phyloP scores from a whole-genome alignment of 2,113 vertebrate species.

The Varanus komodoensis region DNA sequence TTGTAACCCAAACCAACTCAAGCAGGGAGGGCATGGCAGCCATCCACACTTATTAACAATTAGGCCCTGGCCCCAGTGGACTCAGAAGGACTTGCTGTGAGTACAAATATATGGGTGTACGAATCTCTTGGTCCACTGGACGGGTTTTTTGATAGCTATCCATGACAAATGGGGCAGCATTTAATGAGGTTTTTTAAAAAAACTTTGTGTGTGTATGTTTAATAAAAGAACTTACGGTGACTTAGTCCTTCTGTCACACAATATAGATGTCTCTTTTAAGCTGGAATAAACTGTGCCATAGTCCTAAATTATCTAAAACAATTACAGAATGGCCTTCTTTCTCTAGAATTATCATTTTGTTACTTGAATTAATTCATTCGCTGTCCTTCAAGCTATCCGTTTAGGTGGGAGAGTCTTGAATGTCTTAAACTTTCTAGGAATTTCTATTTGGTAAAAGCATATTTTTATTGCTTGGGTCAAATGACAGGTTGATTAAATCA shows the following conservation, averaged over 20 bases:
- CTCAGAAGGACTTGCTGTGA: too few species aligned
- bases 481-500: conserved; percentile 64
- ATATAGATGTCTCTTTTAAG: not conserved
- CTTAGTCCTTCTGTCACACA: not conserved
- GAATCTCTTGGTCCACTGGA: not conserved
- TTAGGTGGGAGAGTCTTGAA: conserved; percentile 3
- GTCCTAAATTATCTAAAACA: not conserved
- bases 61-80: too few species aligned
- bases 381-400: not conserved
- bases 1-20: too few species aligned
- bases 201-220: not conserved
- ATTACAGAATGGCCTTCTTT: not conserved
- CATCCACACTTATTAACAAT: too few species aligned
- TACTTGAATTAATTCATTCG: not conserved
- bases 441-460: conserved; percentile 49
- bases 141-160: not conserved
- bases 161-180: not conserved
- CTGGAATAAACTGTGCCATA: not conserved
- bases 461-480: conserved; percentile 62
- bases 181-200: not conserved
- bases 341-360: not conserved
- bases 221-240: not conserved
- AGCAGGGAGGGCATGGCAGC: too few species aligned
- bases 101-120: too few species aligned
- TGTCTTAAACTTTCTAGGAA: conserved; percentile 49